A percentile compares a stretch with the other conserved stretches of the same genome.
phyloP scores from a whole-genome alignment of 1,140 invertebrate species.

The Heliconius hewitsoni region DNA sequence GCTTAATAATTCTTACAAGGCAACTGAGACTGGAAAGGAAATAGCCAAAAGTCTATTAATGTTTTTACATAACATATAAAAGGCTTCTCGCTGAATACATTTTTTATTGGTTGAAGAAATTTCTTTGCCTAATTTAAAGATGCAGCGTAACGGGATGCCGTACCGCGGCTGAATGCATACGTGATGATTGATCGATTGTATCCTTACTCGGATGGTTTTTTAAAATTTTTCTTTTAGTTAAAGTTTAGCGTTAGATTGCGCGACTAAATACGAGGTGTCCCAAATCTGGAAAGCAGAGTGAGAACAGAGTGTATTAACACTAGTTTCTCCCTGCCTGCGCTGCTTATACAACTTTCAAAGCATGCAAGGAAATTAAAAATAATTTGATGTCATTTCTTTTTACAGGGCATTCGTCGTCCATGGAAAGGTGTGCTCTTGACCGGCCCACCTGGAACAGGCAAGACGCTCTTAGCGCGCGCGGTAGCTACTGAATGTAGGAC shows the following conservation, averaged over 20 bases:
- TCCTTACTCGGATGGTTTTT: too few relatives aligned
- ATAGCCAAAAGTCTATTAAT: slow-evolving; percentile 34
- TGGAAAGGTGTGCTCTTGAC: slow-evolving; percentile 95
- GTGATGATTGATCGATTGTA: too few relatives aligned
- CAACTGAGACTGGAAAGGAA: slow-evolving; percentile 36
- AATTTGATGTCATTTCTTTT: background rate
- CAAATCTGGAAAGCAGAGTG: too few relatives aligned
- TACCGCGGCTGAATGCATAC: too few relatives aligned
- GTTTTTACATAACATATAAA: background rate
- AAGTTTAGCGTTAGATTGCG: too few relatives aligned
- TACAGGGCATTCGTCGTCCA: slow-evolving; percentile 89
- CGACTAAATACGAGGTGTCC: too few relatives aligned
- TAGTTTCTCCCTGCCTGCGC: background rate
- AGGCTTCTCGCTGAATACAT: background rate
- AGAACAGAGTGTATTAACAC: background rate
- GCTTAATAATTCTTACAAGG: slow-evolving; percentile 44
- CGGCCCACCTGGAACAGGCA: slow-evolving; percentile 96
- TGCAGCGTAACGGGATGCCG: too few relatives aligned
- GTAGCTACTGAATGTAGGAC: slow-evolving; percentile 99
- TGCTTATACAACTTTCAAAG: too few relatives aligned
- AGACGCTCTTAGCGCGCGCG: slow-evolving; percentile 98
- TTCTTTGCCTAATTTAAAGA: too few relatives aligned
- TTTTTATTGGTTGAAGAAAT: too few relatives aligned
- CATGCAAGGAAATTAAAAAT: too few relatives aligned
- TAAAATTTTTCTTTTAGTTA: too few relatives aligned